Evolutionary conservation across 2,888 invertebrate species (phyloP), one percentile per base, ranked within the genome.

Genomic region (Lithosia quadra): DNA sequence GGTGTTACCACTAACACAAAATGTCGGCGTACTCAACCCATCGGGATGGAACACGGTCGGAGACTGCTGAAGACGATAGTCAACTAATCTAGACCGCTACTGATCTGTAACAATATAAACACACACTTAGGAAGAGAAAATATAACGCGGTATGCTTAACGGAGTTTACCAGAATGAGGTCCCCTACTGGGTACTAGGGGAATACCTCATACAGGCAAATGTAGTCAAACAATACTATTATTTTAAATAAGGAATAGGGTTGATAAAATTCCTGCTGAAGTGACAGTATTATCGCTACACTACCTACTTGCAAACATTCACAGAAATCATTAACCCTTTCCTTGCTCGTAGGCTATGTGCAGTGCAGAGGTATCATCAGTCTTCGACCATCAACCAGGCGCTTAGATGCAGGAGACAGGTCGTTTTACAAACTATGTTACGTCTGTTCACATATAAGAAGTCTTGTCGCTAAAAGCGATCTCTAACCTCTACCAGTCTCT

Each of bases 1-100:
- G 94, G 94, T 91, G 88, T 88, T 88, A 90, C 94, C 94, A 94
- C 94, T 92, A 92, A 91, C 93, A 94, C 94, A 87, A 81, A 82
- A 79, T 79, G 87, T 91, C 84, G 92, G 92, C 94, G 94, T 94
- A 85, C 94, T 95, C 95, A 95, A 95, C 95, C 94, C 95, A 95
- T 95, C 92, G 91, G 93, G 91, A 94, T 87, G 80, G 89, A 79
- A 87, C 81, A 79, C 91, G 90, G 84, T 81, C 80, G 80, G 78
- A 79, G 83, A 87, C 91, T 86, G 87, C 86, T 88, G 87, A 85
- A 85, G 86, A 90, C 88, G 91, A 90, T 88, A 86, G 88, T 88
- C 82, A 78, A 76, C 81, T 87, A 87, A 87, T 88, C 89, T 93
- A 93, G 88, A 93, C 92, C 90, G 92, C 89, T 81, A 87, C 88